phyloP scores from a whole-genome alignment of 2,113 vertebrate genomes.

The Myrmophylax atrothorax region DNA sequence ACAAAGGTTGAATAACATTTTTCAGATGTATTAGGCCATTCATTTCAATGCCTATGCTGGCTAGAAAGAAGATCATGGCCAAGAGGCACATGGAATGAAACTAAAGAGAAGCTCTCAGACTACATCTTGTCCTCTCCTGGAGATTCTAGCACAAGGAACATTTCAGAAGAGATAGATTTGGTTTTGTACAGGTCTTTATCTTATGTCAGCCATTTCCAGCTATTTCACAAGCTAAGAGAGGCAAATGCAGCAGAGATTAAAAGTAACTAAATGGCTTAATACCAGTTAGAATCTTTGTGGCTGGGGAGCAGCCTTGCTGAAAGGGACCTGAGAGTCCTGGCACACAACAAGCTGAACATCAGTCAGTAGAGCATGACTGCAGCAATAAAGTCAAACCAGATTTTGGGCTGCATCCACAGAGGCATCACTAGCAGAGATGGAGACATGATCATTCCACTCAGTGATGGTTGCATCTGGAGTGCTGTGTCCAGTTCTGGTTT shows the following conservation, averaged over 20 bases:
- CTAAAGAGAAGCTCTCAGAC: not conserved
- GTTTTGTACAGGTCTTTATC: not conserved
- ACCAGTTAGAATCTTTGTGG: not conserved
- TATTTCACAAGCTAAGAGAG: not conserved
- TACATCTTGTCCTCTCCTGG: not conserved
- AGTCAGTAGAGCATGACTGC: not conserved
- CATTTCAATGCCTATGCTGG: not conserved
- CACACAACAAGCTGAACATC: not conserved
- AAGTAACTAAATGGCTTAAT: not conserved
- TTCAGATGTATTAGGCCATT: not conserved
- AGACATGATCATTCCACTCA: not conserved
- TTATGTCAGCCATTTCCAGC: not conserved
- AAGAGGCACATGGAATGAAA: not conserved
- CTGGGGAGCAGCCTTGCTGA: not conserved
- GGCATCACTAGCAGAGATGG: not conserved
- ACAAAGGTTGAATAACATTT: not conserved
- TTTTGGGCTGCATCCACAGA: not conserved
- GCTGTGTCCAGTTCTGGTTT: not conserved
- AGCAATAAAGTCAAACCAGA: not conserved
- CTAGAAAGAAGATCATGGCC: not conserved
- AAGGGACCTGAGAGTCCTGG: not conserved
- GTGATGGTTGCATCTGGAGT: not conserved
- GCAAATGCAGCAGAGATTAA: not conserved
- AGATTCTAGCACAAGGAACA: not conserved
- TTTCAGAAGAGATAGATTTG: not conserved